phyloP scores from a whole-genome alignment of 2,888 invertebrate genomes.

The Adineta ricciae region DNA sequence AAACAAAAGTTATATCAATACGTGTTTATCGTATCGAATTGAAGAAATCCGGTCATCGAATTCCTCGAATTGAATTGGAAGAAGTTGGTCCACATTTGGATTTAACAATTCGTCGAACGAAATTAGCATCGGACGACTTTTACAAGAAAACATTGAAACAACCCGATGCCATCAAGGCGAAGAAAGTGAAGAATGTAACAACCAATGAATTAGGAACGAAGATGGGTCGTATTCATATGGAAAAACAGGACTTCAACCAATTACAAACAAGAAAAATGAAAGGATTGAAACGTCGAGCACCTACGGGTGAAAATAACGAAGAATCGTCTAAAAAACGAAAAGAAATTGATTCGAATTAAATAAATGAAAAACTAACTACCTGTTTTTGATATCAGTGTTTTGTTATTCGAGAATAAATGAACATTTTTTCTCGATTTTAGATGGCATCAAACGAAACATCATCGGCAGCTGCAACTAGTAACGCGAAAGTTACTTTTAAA shows the following conservation, averaged over 20 bases:
- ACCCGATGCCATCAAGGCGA: conserved; percentile 50
- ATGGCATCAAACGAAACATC: not conserved
- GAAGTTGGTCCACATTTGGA: conserved; percentile 88
- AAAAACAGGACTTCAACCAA: conserved; percentile 70
- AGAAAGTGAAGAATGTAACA: conserved; percentile 79
- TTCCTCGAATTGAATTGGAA: conserved; percentile 78
- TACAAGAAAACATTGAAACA: conserved; percentile 46
- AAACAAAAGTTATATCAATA: conserved; percentile 66
- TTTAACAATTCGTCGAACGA: conserved; percentile 70
- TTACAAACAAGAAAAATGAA: conserved; percentile 60
- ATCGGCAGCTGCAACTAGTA: not conserved
- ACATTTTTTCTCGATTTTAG: not conserved
- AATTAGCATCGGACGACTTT: conserved; percentile 77
- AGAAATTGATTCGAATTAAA: not conserved
- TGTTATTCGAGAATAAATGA: not conserved
- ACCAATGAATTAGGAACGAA: conserved; percentile 76
- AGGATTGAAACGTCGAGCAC: conserved; percentile 21
- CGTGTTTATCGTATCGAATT: conserved; percentile 43
- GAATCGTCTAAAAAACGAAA: not conserved
- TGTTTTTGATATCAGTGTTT: not conserved
- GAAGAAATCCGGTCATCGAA: conserved; percentile 70
- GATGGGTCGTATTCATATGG: conserved; percentile 82
- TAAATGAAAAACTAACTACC: not conserved
- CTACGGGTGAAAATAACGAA: not conserved
- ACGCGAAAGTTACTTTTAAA: conserved; percentile 87